Evolutionary conservation across 2,797 vertebrate genomes (phyloP), one percentile per base, ranked within the genome.

Genomic region (Lophotriccus pileatus): DNA sequence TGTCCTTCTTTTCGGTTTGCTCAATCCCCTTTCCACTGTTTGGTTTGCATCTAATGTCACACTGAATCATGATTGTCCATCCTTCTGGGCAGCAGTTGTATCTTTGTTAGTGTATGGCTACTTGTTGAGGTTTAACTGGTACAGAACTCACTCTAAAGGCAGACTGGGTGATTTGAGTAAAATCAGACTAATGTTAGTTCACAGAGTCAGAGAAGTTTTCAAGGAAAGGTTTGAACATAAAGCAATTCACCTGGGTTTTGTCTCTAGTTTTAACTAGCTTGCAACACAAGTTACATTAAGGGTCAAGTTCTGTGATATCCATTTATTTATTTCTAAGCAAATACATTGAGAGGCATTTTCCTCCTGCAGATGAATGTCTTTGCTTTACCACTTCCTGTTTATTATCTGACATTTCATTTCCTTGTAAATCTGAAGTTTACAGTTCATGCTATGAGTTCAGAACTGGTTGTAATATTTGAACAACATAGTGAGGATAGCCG

Each of bases 361-460:
- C 34, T 74, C 53, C 56, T 94, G 43, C 21, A 73, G 67, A 70
- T 83, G 37, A n/a, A 53, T 94, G 36, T 77, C 39, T 70, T 85
- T 64, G 25, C 17, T 53, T 82, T 92, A 68, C 23, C 2, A 10
- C 83, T 93, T 95, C 76, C 84, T 92, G 52, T 89, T 94, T 93
- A 66, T 92, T 89, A 95, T 77, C 84, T 62, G 46, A 87, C 28
- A 62, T 89, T 80, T 94, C 5, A 44, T 74, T 90, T 94, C 32
- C 53, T 62, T 85, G 34, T 93, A 89, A 89, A 77, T 89, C 69
- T 87, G 46, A 72, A 91, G 39, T 76, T 90, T 85, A 43, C 20
- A 46, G 25, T 67, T 93, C 36, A 27, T 70, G 23, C 37, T 75
- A 9, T 39, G 37, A 88, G 43, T 73, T 76, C 22, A 90, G 52